These are phyloP conservation scores for Argyresthia albistria DNA, from an alignment of 2,888 invertebrate species.

Conservation along the genomic window DNA sequence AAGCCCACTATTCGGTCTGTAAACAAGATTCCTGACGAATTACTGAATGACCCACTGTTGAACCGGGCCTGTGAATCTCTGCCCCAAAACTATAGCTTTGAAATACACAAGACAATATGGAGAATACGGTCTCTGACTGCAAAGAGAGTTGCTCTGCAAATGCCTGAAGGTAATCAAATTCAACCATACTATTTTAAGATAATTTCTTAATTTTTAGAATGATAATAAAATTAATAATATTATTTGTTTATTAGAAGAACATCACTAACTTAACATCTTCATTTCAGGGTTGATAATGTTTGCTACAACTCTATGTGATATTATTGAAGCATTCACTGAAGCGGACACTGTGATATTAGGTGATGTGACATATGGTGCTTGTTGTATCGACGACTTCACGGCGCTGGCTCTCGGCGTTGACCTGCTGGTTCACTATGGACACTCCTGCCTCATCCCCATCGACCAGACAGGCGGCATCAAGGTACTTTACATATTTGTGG, in stretches of 20 bases:
- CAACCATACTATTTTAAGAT: too few relatives aligned
- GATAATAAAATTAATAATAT: too few relatives aligned
- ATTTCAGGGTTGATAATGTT: conserved; percentile 84
- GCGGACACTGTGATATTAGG: conserved; percentile 98
- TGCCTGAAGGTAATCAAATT: conserved; percentile 88
- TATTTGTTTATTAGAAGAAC: background rate
- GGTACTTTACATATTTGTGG: conserved; percentile 97
- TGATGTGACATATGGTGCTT: conserved; percentile 99
- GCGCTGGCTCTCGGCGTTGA: conserved; percentile 92
- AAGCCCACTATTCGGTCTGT: conserved; percentile 79
- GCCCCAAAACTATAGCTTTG: conserved; percentile 97
- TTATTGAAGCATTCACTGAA: conserved; percentile 89
- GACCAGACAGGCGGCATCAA: conserved; percentile 89
- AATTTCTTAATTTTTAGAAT: background rate
- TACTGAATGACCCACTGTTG: conserved; percentile 81
- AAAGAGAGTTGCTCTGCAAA: conserved; percentile 93
- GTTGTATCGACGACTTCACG: conserved; percentile 97
- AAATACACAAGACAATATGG: conserved; percentile 98
- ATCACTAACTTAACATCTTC: background rate
- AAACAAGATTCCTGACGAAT: conserved; percentile 86
- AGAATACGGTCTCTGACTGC: conserved; percentile 87
- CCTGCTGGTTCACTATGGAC: conserved; percentile 96
- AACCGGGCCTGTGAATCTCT: conserved; percentile 81
- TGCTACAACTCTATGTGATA: conserved; percentile 93
- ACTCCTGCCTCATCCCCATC: conserved; percentile 95